A percentile compares a stretch with the other conserved stretches of the same genome.
Conservation (phyloP, 2,797 vertebrate species). For the Sciurus vulgaris region DNA sequence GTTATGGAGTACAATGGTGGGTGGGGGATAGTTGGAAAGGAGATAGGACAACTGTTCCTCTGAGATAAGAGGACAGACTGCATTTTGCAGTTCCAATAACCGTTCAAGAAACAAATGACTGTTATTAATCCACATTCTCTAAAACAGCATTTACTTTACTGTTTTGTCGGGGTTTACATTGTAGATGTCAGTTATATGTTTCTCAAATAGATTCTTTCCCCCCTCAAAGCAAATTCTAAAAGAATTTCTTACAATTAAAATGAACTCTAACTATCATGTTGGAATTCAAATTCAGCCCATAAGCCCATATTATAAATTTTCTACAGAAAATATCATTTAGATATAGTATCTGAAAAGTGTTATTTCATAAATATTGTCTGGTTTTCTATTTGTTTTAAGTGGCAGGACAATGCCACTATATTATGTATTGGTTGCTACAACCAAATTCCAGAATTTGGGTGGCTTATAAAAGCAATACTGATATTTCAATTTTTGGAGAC, state of each 20-base stretch:
- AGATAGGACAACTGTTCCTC: neutral
- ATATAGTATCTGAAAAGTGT: too few relatives aligned
- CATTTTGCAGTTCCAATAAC: slow-evolving; percentile 40
- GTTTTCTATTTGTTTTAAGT: neutral
- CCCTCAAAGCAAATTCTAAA: slow-evolving; percentile 10
- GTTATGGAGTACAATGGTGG: neutral
- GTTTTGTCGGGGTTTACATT: slow-evolving; percentile 31
- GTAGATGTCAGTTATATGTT: neutral
- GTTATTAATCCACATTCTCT: slow-evolving; percentile 23
- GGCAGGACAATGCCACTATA: neutral
- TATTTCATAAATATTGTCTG: neutral
- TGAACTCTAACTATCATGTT: neutral
- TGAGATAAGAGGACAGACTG: neutral
- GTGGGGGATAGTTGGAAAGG: neutral
- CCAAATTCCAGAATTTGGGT: too few relatives aligned
- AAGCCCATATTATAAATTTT: slow-evolving; percentile 22
- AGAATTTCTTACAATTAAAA: neutral
- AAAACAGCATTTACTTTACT: neutral
- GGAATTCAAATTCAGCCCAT: neutral
- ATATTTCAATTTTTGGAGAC: neutral
- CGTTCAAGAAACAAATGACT: slow-evolving; percentile 30
- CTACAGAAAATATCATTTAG: slow-evolving; percentile 36
- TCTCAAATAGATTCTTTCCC: neutral
- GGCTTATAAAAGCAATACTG: neutral
- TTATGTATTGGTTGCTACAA: too few relatives aligned